Base-by-base conservation (phyloP, 2,888 invertebrate genomes). In the Isoperla grammatica region DNA sequence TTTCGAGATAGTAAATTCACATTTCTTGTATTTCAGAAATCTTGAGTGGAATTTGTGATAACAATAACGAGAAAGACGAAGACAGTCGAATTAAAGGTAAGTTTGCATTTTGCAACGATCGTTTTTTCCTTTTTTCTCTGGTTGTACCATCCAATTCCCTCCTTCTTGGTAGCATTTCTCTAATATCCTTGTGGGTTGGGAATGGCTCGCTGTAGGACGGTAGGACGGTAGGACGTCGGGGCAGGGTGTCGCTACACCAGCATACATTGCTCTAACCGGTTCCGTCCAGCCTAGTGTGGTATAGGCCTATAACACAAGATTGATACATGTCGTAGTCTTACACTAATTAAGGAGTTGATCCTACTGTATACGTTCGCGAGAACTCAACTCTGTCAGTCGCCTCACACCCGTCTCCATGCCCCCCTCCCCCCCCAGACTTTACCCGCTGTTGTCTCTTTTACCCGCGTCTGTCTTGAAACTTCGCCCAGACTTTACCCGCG, bases 41-140 rank as follows among this genome's bases (percentile, higher is more conserved):
- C 72, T 80, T 87, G 76, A 86, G 86, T 79, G 87, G 87, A 68
- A 84, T 86, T 71, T 82, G 80, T 76, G 85, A 86, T 75, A 84
- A 81, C 79, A 84, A 78, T 71, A 74, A 73, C 68, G 75, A 76
- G 67, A 74, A 75, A 71, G 87, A 87, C 74, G 87, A 88, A 71
- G 87, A 87, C 69, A 81, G 85, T 72, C 86, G 86, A 75, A 82
- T 79, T 73, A 87, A 87, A 85, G 87, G 87, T 87, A 73, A 74
- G 73, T 56, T 29, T 45, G 23, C 45, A 17, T 49, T 58, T 49
- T 49, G 15, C 54, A 45, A 19, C 59, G 35, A 35, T 11, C 13
- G 53, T 40, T 58, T 40, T 43, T 9, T 37, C 37, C 45, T 45
- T 54, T 29, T 59, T 20, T 29, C 39, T 22, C 48, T 39, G 15